phyloP scores from a whole-genome alignment of 2,888 invertebrate genomes.

The Melipona bicolor region DNA sequence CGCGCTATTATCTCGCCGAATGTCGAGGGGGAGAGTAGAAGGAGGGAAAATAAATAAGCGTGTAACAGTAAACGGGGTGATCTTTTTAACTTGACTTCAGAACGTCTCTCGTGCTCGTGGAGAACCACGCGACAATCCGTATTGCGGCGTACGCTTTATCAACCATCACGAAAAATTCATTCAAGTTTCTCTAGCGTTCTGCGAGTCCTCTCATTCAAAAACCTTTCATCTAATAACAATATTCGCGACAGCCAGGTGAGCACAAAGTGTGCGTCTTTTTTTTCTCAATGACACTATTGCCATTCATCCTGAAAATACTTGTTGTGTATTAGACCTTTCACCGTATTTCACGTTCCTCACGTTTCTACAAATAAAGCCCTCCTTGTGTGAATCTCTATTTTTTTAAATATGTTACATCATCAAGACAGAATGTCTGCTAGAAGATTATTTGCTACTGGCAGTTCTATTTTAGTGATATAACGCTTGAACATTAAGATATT shows the following conservation, averaged over 20 bases:
- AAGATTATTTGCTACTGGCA: too few species aligned
- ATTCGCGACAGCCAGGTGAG: conserved; percentile 38
- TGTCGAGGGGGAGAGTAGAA: conserved; percentile 15
- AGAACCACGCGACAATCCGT: conserved; percentile 14
- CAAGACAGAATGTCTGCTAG: too few species aligned
- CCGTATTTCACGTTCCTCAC: not conserved
- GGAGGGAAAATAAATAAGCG: conserved; percentile 46
- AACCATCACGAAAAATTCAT: conserved; percentile 10
- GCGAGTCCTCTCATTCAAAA: conserved; percentile 16
- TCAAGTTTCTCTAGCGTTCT: conserved; percentile 20
- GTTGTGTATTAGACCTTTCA: not conserved
- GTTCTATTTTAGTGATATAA: too few species aligned
- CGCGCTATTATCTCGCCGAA: conserved; percentile 37
- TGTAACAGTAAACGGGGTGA: conserved; percentile 13
- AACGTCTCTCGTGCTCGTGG: conserved; percentile 22
- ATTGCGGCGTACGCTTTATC: conserved; percentile 3
- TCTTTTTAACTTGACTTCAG: conserved; percentile 39
- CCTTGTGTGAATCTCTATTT: too few species aligned
- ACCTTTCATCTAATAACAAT: conserved; percentile 14
- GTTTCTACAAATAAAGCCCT: not conserved
- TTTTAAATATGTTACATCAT: too few species aligned
- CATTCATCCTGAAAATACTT: not conserved
- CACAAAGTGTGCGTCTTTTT: not conserved
- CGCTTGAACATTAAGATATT: too few species aligned
- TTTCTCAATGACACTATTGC: not conserved